Evolutionary conservation across 2,888 invertebrate genomes (phyloP), one percentile per base, ranked within the genome.

Genomic region (Apotomis turbidana): DNA sequence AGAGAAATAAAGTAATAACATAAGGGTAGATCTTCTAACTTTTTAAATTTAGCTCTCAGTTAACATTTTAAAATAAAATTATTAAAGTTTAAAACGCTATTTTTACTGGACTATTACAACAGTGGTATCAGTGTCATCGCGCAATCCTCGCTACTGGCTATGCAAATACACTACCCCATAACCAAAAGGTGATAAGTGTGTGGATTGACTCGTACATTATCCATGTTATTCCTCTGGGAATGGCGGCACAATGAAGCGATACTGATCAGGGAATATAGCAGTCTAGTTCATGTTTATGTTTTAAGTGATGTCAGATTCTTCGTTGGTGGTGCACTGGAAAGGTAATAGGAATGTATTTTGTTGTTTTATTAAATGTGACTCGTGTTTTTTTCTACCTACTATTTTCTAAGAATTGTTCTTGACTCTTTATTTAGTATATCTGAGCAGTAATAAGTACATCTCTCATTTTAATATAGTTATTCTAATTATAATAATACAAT

Each of bases 131-230:
- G 76, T 75, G 74, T 75, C 77, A 79, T 78, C 79, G 77, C 78
- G 73, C 68, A 64, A 76, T 79, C 80, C 79, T 72, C 71, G 78
- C 80, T 79, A 76, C 77, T 66, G 77, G 15, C 61, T 62, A 62
- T 62, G 61, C 49, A 62, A 81, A 81, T 81, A 75, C 64, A 74
- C 63, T 51, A 52, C 41, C 27, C 44, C 54, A 57, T n/a, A 27
- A 36, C 66, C 9, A 57, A 66, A 66, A 46, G 6, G 66, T 10
- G 12, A 12, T 57, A 66, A 54, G 9, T 46, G 66, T 36, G n/a
- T 41, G 5, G 44, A 46, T 6, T 10, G 3, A 9, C 12, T 46
- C 57, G 3, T 66, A n/a, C 46, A 46, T 55, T 55, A 5, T 46
- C 9, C n/a, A 0, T 55, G 27, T 46, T 55, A 55, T 66, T n/a